Evolutionary conservation across 2,113 vertebrate genomes (phyloP).

Genomic region (Bungarus multicinctus): DNA sequence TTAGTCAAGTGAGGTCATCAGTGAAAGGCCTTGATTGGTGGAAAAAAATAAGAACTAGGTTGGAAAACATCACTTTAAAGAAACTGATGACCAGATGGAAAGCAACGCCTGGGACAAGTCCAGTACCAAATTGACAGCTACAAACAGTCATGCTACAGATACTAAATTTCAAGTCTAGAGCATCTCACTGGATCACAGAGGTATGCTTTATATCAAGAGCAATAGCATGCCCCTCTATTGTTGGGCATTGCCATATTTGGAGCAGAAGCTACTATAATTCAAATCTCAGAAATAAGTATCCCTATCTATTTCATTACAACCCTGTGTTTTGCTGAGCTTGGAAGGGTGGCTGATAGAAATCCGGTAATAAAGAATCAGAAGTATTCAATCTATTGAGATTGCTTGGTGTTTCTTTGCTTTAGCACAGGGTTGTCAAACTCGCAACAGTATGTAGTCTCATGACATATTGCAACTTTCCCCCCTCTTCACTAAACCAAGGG

Average conservation of each 20-base stretch:
- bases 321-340: not conserved
- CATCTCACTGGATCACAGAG: not conserved
- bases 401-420: not conserved
- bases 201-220: not conserved
- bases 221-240: not conserved
- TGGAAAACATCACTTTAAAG: not conserved
- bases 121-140: not conserved
- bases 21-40: not conserved
- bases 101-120: not conserved
- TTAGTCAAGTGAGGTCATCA: not conserved
- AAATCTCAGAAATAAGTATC: not conserved
- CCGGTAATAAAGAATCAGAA: not conserved
- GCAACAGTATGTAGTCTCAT: too few species aligned
- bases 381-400: not conserved
- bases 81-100: not conserved
- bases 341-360: not conserved
- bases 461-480: too few species aligned
- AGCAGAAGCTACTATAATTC: not conserved
- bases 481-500: too few species aligned
- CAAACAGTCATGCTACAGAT: not conserved
- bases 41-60: not conserved
- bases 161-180: not conserved
- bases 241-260: not conserved
- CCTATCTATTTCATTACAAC: not conserved
- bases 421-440: not conserved